These are phyloP conservation scores for Apis mellifera DNA, from an alignment of 1,140 invertebrate species.

Conservation along the genomic window Amel_HAv3.1 CM009942.2:4258501-4259000, in stretches of 20 bases:
- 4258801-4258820: constrained; percentile 98
- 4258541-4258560: constrained; percentile 93
- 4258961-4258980: constrained; percentile 93
- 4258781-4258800: constrained; percentile 97
- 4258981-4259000: constrained; percentile 93
- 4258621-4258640: background rate
- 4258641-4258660: background rate
- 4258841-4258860: constrained; percentile 99
- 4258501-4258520: constrained; percentile 96
- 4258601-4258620: background rate
- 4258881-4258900: background rate
- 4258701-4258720: constrained; percentile 47
- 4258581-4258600: constrained; percentile 48
- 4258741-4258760: constrained; percentile 62
- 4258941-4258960: constrained; percentile 99
- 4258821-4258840: constrained; percentile 98
- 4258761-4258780: constrained; percentile 94
- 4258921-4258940: constrained; percentile 81
- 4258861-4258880: constrained; percentile 68
- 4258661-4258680: constrained; percentile 47
- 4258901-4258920: constrained; percentile 5
- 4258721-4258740: constrained; percentile 28
- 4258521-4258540: constrained; percentile 97
- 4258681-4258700: constrained; percentile 82
- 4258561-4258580: constrained; percentile 86